Conservation (phyloP, 2,888 invertebrate species). For the Tryphoninae sp. region DNA sequence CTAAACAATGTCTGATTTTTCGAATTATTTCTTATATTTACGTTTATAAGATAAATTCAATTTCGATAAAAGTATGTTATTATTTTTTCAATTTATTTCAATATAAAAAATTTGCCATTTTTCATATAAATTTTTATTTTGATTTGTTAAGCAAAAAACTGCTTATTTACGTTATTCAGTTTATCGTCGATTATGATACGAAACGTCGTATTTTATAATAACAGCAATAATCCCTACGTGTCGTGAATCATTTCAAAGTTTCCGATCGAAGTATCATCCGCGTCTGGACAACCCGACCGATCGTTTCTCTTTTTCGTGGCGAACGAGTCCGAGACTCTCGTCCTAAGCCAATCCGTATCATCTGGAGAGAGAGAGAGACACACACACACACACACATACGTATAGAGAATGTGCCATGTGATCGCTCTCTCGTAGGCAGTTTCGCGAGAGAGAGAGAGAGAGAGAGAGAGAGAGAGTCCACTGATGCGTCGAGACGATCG, state of each 20-base stretch:
- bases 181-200: slow-evolving; percentile 5
- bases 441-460: slow-evolving; percentile 35
- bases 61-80: too few species aligned
- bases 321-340: background rate
- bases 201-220: slow-evolving; percentile 19
- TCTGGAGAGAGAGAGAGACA: slow-evolving; percentile 35
- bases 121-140: background rate
- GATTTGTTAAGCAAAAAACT: background rate
- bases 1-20: background rate
- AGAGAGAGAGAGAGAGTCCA: slow-evolving; percentile 41
- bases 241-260: slow-evolving; percentile 25
- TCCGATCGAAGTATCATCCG: slow-evolving; percentile 33
- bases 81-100: too few species aligned
- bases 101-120: background rate
- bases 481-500: slow-evolving; percentile 59
- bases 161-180: background rate
- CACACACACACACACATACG: background rate
- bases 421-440: background rate
- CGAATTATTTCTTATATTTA: slow-evolving; percentile 2
- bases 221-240: slow-evolving; percentile 18
- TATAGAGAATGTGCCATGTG: background rate
- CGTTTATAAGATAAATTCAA: too few species aligned
- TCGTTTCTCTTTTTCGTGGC: slow-evolving; percentile 15
- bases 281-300: slow-evolving; percentile 9
- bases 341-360: slow-evolving; percentile 54